Base-by-base conservation (phyloP, 2,888 invertebrate species). In the Auanema freiburgensis region DNA sequence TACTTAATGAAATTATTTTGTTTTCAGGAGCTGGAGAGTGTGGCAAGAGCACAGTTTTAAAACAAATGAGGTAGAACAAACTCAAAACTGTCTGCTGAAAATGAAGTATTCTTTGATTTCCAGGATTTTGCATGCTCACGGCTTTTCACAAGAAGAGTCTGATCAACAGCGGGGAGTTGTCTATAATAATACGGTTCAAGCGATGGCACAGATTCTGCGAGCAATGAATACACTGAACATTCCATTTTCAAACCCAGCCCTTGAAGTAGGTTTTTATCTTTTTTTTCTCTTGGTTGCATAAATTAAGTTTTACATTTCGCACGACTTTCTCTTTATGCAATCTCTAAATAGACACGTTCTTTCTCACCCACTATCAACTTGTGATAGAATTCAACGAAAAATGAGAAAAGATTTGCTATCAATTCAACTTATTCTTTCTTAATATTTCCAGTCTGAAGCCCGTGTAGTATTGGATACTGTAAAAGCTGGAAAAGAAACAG, bases 201-300 rank as follows among this genome's bases (percentile, higher is more conserved):
- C 91, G 84, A 88, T 93, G 84, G 78, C 96, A 85, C 94, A 96
- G 87, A 97, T 98, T 87, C 90, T 98, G 85, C 90, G 96, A 85
- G 96, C 97, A 84, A 97, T 98, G 97, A 93, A 93, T 85, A 93
- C 92, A 87, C 89, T 98, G 85, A 92, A 92, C 87, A 95, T 98
- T 87, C 90, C 91, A 85, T 96, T 94, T 87, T 92, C 92, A 85
- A 92, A 93, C 88, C 92, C 92, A 86, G 95, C 95, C 85, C 89
- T 95, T 87, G 97, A 97, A 90, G 94, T 93, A 86, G 24, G 55
- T 23, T 21, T 52, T 52, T 24, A 23, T 18, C 24, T 23, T n/a
- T n/a, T 52, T 33, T 33, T 33, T 33, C 33, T 33, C 33, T 18
- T 18, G 21, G 0, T 11, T 46, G 21, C 18, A 46, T 18, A 46